Base-by-base conservation (phyloP, 2,797 vertebrate species). In the Neosilurus mollespiculum region DNA sequence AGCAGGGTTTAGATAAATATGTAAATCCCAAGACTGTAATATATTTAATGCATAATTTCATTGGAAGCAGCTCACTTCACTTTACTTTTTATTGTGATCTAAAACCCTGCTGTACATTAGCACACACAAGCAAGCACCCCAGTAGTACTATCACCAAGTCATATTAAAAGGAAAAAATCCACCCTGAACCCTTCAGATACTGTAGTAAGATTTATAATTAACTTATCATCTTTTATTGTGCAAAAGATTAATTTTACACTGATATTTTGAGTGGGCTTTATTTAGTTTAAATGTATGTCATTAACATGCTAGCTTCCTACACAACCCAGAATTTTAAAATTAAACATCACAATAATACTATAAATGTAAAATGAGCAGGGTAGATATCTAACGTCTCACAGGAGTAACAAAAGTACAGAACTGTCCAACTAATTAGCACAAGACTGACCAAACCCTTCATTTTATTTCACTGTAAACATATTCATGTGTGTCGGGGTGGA, bases 121-220 rank as follows among this genome's bases (percentile, higher is more conserved):
- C 37, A n/a, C 37, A 72, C 51, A 72, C 71, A 30, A 30, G 15
- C 15, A 73, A 73, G 51, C 70, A 54, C 14, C 14, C 4, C 15
- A n/a, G 20, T 16, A 54, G 49, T 20, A 71, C 51, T 54, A n/a
- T 16, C 14, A 54, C 3, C 22, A 11, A 73, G 24, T 26, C 18
- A 37, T 20, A 6, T 16, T 30, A 22, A 61, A 76, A 43, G 56
- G 56, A 77, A 43, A 77, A n/a, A 77, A 43, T 77, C 56, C 73
- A 77, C 56, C 73, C 71, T 18, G 71, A 73, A 73, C 0, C 2
- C 30, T 24, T 72, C 6, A 15, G 7, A 34, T 58, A 8, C 43
- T 43, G 8, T 43, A 18, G 54, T 7, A 56, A 4, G 15, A 56
- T 18, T 56, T 10, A 59, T 26, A 53, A 54, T 26, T 72, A 54